Percentiles rank a stretch among this genome's conserved stretches.
phyloP scores from a whole-genome alignment of 2,797 vertebrate species.

The Amblyopsis hoosieri region DNA sequence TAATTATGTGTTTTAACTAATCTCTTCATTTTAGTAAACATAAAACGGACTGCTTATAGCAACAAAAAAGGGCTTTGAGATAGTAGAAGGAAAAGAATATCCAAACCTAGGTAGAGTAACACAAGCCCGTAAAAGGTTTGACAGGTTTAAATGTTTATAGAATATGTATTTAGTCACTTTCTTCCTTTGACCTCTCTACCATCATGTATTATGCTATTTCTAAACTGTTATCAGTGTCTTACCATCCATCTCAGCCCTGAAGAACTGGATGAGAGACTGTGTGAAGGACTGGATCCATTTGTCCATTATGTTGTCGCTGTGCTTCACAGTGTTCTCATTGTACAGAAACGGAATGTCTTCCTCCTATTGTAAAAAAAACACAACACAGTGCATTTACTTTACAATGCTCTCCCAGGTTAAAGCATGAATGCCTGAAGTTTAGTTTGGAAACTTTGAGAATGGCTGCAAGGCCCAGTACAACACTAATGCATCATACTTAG shows the following conservation, averaged over 20 bases:
- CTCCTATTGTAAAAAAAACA: slow-evolving; percentile 75
- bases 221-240: slow-evolving; percentile 29
- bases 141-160: not conserved
- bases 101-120: no score
- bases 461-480: no score
- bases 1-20: no score
- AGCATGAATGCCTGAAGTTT: no score
- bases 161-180: not conserved
- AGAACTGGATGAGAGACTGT: slow-evolving; percentile 93
- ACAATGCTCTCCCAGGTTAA: no score
- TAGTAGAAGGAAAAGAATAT: no score
- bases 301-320: slow-evolving; percentile 94
- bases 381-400: not conserved
- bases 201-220: not conserved
- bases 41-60: no score
- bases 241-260: slow-evolving; percentile 95
- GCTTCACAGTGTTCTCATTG: slow-evolving; percentile 84
- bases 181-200: no score
- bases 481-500: no score
- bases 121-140: not conserved
- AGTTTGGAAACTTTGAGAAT: no score
- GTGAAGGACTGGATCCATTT: slow-evolving; percentile 97
- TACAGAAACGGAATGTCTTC: slow-evolving; percentile 86
- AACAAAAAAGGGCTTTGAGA: no score
- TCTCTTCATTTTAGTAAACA: no score